Evolutionary conservation across 2,888 invertebrate genomes (phyloP).

Genomic region (Melipona bicolor): DNA sequence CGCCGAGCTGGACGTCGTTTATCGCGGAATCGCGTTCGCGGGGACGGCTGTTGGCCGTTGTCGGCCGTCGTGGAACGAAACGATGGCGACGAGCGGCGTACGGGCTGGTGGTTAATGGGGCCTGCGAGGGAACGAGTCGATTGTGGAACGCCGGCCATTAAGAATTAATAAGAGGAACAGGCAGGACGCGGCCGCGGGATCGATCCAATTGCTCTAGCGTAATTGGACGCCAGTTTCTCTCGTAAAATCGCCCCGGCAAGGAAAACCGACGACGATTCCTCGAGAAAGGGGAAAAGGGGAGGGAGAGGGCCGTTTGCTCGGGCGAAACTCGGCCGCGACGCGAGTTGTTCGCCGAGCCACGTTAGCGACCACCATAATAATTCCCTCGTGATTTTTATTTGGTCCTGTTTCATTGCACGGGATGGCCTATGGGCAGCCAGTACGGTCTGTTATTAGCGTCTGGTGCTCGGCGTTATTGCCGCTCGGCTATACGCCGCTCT

Average conservation of each 20-base stretch:
- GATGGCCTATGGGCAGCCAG: constrained; percentile 84
- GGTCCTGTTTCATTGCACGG: constrained; percentile 82
- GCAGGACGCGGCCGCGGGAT: constrained; percentile 29
- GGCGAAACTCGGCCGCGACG: constrained; percentile 57
- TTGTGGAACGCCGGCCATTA: constrained; percentile 44
- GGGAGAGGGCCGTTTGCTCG: constrained; percentile 12
- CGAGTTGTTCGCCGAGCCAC: constrained; percentile 38
- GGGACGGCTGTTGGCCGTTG: not conserved
- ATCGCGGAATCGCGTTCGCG: constrained; percentile 34
- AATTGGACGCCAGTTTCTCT: constrained; percentile 49
- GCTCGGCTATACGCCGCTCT: constrained; percentile 78
- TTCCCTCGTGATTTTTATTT: constrained; percentile 83
- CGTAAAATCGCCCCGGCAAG: constrained; percentile 59
- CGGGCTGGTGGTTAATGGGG: constrained; percentile 38
- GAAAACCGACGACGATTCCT: constrained; percentile 49
- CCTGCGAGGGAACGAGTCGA: constrained; percentile 35
- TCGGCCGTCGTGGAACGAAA: not conserved
- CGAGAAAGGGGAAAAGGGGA: not conserved
- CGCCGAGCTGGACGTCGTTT: constrained; percentile 23
- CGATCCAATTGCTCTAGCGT: constrained; percentile 47
- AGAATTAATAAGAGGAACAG: constrained; percentile 52
- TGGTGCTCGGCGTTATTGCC: constrained; percentile 84
- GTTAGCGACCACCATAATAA: constrained; percentile 83
- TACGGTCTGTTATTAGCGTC: constrained; percentile 84
- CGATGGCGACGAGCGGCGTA: constrained; percentile 4